These are phyloP conservation scores for Montipora cactus DNA, from an alignment of 64 coral and sea anemone genomes.

Conservation along the genomic window DNA sequence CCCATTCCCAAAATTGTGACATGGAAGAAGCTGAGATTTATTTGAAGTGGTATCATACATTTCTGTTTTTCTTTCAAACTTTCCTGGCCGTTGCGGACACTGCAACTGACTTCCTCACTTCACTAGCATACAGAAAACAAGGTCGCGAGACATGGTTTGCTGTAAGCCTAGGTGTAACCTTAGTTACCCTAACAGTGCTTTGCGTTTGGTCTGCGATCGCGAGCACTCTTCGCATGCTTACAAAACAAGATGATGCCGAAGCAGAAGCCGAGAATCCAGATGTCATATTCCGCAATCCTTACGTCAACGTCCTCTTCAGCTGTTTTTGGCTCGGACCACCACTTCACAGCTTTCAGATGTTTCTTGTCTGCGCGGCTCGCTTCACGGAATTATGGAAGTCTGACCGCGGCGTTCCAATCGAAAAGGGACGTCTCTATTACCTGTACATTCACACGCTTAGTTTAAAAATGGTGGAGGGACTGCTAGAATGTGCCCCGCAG, in stretches of 20 bases:
- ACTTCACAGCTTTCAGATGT: slow-evolving; percentile 21
- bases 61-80: slow-evolving; percentile 33
- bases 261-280: neutral
- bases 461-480: slow-evolving; percentile 41
- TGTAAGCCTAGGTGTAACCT: slow-evolving; percentile 1
- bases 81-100: slow-evolving; percentile 11
- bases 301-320: neutral
- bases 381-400: slow-evolving; percentile 41
- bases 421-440: slow-evolving; percentile 39
- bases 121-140: neutral
- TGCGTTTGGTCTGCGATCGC: slow-evolving; percentile 33
- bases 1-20: neutral
- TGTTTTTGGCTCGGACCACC: slow-evolving; percentile 1
- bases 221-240: neutral
- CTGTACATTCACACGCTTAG: slow-evolving; percentile 28
- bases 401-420: neutral
- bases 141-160: neutral
- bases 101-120: neutral
- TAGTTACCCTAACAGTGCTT: neutral
- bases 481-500: slow-evolving; percentile 20
- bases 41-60: slow-evolving; percentile 41
- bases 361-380: slow-evolving; percentile 26
- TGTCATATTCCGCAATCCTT: neutral
- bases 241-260: neutral
- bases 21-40: neutral